Evolutionary conservation across 1,140 invertebrate genomes (phyloP), one percentile per base, ranked within the genome.

Genomic region (Brachionus paranguensis): DNA sequence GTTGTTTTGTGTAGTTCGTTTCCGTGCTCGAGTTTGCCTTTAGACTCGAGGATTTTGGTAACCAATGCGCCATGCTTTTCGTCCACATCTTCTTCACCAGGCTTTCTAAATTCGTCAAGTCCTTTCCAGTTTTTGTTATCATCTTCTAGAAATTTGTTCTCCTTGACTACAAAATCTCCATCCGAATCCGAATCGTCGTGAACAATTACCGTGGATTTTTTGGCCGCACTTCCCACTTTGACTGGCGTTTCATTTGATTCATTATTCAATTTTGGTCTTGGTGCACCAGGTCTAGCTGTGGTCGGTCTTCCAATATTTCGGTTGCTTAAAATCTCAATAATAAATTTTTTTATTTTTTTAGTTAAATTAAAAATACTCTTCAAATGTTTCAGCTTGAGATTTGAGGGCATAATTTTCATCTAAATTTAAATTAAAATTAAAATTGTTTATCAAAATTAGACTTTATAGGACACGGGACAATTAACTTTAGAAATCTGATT

Each of bases 1-100:
- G 65, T 86, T 37, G 50, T 76, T 64, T 64, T 78, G 11, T 78
- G 78, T 20, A 86, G 85, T 83, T 88, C 87, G 76, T 85, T 86
- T 24, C 87, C 87, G 74, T 89, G 89, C 86, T 92, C 91, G 10
- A 92, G 86, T 85, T 92, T 91, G 85, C 91, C 91, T 86, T 92
- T 92, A 5, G 91, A 91, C 85, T 92, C 91, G 43, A 92, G 86
- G 65, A 92, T 91, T 86, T 92, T 92, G 85, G 92, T 91, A 6
- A 92, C 92, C 5, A 91, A 86, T 84, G 89, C 90, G 68, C 91
- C 91, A 85, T 86, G 86, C 60, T 86, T 86, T 83, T 86, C 87
- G 50, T 85, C 65, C 11, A 85, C 83, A 41, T 83, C 85, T 14
- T 87, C 86, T 50, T 86, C 86, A 12, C 87, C 87, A 41, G 45